Evolutionary conservation across 2,113 vertebrate genomes (phyloP).

Genomic region (Brachirus orientalis): DNA sequence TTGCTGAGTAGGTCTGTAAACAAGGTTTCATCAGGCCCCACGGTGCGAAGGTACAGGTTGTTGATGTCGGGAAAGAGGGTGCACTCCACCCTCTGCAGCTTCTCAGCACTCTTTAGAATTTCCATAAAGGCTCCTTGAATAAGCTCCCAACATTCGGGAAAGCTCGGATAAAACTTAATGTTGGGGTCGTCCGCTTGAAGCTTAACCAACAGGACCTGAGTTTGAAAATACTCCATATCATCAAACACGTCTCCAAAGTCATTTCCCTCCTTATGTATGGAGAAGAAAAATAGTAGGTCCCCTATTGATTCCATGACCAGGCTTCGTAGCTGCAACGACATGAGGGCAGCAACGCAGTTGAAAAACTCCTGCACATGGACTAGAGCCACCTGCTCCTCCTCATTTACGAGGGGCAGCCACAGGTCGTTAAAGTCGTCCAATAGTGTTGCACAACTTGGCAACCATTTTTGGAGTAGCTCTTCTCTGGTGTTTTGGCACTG

Average conservation of each 20-base stretch:
- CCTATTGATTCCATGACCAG: constrained; percentile 87
- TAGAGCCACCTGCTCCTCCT: constrained; percentile 69
- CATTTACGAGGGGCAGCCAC: constrained; percentile 84
- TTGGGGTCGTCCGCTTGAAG: constrained; percentile 78
- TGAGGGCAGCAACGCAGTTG: constrained; percentile 83
- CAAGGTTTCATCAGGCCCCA: constrained; percentile 83
- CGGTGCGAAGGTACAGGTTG: constrained; percentile 79
- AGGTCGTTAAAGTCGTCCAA: constrained; percentile 76
- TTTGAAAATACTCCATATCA: constrained; percentile 79
- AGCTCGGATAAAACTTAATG: constrained; percentile 86
- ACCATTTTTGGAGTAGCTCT: constrained; percentile 86
- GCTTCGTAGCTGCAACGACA: constrained; percentile 90
- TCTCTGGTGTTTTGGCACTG: constrained; percentile 83
- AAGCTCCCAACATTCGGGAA: constrained; percentile 86
- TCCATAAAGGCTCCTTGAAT: constrained; percentile 82
- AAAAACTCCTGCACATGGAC: constrained; percentile 84
- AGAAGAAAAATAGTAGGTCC: constrained; percentile 88
- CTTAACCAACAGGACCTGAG: constrained; percentile 84
- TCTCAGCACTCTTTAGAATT: constrained; percentile 85
- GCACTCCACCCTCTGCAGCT: constrained; percentile 89
- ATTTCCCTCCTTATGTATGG: constrained; percentile 87
- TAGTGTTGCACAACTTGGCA: constrained; percentile 85
- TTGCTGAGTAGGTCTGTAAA: constrained; percentile 81
- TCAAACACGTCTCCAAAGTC: constrained; percentile 85
- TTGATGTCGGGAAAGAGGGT: constrained; percentile 83